Conservation (phyloP, 2,888 invertebrate species). For the Elysia crispata region DNA sequence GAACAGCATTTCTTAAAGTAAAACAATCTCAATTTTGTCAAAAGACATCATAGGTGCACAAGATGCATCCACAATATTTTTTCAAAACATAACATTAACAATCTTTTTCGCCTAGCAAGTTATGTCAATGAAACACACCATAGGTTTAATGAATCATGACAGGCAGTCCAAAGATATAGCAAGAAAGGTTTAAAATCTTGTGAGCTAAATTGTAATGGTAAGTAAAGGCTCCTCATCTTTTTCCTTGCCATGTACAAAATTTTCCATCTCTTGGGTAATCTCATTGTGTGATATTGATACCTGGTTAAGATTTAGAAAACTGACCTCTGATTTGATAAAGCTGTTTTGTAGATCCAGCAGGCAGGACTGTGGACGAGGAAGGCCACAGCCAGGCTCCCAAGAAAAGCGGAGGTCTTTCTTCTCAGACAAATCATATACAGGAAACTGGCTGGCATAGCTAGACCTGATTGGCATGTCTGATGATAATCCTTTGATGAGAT, state of each 20-base stretch:
- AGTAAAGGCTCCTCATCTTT: neutral
- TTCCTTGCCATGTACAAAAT: neutral
- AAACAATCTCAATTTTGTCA: no score
- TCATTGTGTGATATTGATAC: neutral
- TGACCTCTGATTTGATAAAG: conserved; percentile 69
- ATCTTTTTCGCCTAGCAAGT: no score
- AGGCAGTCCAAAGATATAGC: no score
- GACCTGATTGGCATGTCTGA: no score
- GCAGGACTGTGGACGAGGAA: conserved; percentile 69
- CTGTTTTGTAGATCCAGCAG: conserved; percentile 70
- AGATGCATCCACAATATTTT: no score
- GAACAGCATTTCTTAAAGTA: neutral
- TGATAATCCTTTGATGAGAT: no score
- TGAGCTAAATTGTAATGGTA: no score
- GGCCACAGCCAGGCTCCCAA: conserved; percentile 70
- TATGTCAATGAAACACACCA: no score
- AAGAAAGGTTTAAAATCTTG: no score
- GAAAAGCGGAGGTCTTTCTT: conserved; percentile 67
- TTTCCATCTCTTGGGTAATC: neutral
- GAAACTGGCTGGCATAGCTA: conserved; percentile 65
- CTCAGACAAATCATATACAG: conserved; percentile 62
- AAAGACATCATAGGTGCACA: no score
- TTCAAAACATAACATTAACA: no score
- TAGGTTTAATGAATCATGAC: no score
- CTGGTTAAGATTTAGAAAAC: neutral